Evolutionary conservation across 2,888 invertebrate species (phyloP).

Genomic region (Lasioglossum calceatum): DNA sequence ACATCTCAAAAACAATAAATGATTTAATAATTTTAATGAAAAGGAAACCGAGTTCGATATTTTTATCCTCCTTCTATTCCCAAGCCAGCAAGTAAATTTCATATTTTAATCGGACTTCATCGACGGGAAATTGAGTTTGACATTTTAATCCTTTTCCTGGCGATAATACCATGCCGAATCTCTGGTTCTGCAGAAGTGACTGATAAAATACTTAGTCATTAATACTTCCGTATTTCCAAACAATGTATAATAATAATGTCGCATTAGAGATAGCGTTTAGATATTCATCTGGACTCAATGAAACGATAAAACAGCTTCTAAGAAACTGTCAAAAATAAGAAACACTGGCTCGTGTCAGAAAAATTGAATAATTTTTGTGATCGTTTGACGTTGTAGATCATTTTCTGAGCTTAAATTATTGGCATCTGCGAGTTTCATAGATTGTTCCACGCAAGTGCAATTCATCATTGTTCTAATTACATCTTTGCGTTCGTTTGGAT

Average conservation of each 20-base stretch:
- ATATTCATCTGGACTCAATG: background rate
- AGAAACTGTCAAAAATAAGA: background rate
- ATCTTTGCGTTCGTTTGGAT: background rate
- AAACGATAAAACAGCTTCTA: background rate
- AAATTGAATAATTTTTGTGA: background rate
- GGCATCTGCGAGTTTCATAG: background rate
- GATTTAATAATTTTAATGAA: background rate
- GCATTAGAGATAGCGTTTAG: background rate
- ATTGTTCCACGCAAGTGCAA: background rate
- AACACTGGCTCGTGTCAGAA: background rate
- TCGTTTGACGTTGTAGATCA: background rate
- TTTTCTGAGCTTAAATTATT: background rate
- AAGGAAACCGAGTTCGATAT: background rate
- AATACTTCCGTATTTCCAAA: background rate
- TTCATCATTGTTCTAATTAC: background rate
- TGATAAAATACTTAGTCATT: background rate
- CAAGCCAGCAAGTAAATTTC: background rate
- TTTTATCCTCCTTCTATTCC: background rate
- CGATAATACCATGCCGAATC: background rate
- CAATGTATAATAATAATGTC: background rate
- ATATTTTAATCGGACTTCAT: background rate
- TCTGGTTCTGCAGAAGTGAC: background rate
- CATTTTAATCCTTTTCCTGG: background rate
- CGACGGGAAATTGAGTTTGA: background rate
- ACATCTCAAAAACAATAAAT: background rate